These are phyloP conservation scores for Acrocephalus scirpaceus DNA, from an alignment of 2,797 vertebrate genomes.

Conservation along the genomic window DNA sequence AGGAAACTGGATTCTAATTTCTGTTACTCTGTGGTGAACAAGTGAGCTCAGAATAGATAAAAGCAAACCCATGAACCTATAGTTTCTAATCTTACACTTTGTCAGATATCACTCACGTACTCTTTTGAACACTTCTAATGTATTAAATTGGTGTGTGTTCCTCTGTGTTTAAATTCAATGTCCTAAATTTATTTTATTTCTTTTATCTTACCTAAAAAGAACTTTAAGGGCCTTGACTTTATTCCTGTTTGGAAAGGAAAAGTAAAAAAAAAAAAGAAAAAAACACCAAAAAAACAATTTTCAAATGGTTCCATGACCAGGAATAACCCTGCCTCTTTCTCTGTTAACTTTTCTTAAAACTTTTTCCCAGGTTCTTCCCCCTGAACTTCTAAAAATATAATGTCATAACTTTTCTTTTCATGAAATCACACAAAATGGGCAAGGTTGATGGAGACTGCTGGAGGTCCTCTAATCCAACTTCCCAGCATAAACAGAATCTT, in stretches of 20 bases:
- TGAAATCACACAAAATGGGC: neutral
- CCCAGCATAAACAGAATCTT: neutral
- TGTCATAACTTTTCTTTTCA: neutral
- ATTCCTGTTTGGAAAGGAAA: neutral
- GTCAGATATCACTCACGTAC: neutral
- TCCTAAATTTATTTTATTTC: neutral
- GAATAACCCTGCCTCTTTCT: neutral
- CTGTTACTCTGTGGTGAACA: neutral
- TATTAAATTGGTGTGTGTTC: accelerated
- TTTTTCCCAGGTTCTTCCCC: neutral
- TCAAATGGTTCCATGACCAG: neutral
- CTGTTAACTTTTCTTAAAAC: neutral
- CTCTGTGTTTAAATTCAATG: neutral
- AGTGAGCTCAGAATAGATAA: neutral
- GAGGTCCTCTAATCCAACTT: neutral
- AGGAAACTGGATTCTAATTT: neutral
- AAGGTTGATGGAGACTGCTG: neutral
- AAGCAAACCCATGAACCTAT: neutral
- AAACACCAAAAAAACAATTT: neutral
- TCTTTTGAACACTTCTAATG: neutral
- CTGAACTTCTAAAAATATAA: neutral
- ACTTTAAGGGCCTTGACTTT: neutral
- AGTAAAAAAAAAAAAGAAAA: neutral
- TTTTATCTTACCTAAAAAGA: neutral
- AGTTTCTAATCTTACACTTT: neutral